Conservation (phyloP, 2,888 invertebrate genomes). For the Eueremaeus valkanovi region DNA sequence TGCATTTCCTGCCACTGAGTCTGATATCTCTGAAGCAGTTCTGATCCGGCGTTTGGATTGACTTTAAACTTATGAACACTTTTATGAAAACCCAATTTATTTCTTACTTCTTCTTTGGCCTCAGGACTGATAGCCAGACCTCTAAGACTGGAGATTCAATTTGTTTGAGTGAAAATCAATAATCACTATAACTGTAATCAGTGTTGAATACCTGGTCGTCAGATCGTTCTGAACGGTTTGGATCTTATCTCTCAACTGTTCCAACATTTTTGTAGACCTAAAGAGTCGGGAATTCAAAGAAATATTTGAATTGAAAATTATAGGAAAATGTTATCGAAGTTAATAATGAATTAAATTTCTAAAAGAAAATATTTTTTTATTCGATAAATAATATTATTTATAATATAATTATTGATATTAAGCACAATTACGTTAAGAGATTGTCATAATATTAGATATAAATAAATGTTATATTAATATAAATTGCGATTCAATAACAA, state of each 20-base stretch:
- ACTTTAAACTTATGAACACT: neutral
- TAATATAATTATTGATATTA: neutral
- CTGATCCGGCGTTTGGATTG: conserved; percentile 62
- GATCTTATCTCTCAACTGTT: conserved; percentile 56
- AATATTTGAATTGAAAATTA: neutral
- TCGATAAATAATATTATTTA: neutral
- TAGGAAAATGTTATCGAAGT: neutral
- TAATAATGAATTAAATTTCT: neutral
- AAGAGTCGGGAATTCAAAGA: neutral
- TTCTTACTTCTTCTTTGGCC: conserved; percentile 10
- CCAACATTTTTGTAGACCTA: conserved; percentile 53
- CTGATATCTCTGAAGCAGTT: conserved; percentile 66
- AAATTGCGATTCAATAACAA: too few relatives aligned
- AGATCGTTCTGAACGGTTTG: conserved; percentile 57
- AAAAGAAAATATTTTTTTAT: neutral
- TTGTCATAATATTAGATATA: too few relatives aligned
- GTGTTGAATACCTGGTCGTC: conserved; percentile 42
- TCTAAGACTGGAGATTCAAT: neutral
- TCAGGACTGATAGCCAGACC: conserved; percentile 26
- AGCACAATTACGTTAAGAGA: neutral
- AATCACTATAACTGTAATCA: neutral
- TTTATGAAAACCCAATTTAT: conserved; percentile 1
- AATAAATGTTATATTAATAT: too few relatives aligned
- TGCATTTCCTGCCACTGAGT: conserved; percentile 68
- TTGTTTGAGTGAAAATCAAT: neutral